Base-by-base conservation (phyloP, 2,888 invertebrate species). In the Coelogynopora nodosa region DNA sequence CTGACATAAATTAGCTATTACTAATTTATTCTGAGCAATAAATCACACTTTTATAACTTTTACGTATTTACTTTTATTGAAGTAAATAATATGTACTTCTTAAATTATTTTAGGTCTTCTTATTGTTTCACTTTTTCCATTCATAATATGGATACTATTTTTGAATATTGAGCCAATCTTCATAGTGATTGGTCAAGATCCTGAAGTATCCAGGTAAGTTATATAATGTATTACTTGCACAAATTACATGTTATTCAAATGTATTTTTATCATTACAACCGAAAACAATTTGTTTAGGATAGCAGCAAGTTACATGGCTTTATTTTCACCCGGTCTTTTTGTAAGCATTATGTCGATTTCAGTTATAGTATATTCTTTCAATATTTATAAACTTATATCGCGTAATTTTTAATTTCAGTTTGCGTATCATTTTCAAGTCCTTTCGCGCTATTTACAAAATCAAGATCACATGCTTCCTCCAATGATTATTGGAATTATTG, bases 401-500 rank as follows among this genome's bases (percentile, higher is more conserved):
- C 49, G 18, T 49, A 13, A 49, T 49, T 49, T 49, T 49, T 49
- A 49, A 49, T 49, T n/a, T 74, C 27, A 74, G 74, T 74, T 74
- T 74, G 74, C 74, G 2, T 74, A n/a, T 23, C 74, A 74, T 74
- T 74, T 74, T 26, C 74, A 74, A 74, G 74, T 74, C 2, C 74
- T 74, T 26, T 74, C 74, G 18, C 74, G 74, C 18, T 74, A 74
- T 23, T 74, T 74, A 26, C 74, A 74, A 74, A 74, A 74, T 74
- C 74, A 74, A 74, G 74, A 74, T 23, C 5, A 74, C 2, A 74
- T 23, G 74, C 5, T 84, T n/a, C 84, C 84, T 28, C 84, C 84
- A 1, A 84, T 84, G 84, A 84, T 84, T 23, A 84, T 84, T 84
- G 84, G 84, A 49, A 84, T 84, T 49, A 10, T 84, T 5, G 84